A percentile compares a stretch with the other conserved stretches of the same genome.
phyloP scores from a whole-genome alignment of 1,140 invertebrate genomes.

The Solen grandis region DNA sequence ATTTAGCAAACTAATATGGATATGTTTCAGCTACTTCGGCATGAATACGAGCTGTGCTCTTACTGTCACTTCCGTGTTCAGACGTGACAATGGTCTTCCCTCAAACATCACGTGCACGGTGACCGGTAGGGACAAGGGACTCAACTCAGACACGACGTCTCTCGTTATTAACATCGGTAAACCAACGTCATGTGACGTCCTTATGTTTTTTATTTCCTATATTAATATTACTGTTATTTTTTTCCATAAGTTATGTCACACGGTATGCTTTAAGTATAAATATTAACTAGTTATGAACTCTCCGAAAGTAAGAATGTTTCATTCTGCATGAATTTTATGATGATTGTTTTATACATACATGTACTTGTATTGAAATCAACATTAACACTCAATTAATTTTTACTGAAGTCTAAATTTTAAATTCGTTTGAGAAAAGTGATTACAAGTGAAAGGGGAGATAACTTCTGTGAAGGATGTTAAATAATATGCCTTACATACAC shows the following conservation, averaged over 20 bases:
- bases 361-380: too few species aligned
- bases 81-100: neutral
- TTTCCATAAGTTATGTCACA: neutral
- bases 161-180: neutral
- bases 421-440: too few species aligned
- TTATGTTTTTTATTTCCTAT: neutral
- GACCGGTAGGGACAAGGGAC: slow-evolving; percentile 1
- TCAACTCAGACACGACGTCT: neutral
- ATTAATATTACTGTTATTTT: neutral
- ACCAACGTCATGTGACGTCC: neutral
- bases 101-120: neutral
- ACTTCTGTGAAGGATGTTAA: too few species aligned
- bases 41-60: neutral
- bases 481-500: too few species aligned
- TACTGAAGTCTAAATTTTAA: too few species aligned
- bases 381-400: too few species aligned
- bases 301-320: neutral
- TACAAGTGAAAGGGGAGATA: too few species aligned
- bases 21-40: neutral
- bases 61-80: neutral
- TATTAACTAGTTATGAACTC: neutral
- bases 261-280: neutral
- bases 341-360: too few species aligned
- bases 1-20: neutral
- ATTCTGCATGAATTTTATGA: neutral